These are phyloP conservation scores for Cydia pomonella DNA, from an alignment of 1,140 invertebrate species.

Conservation along the genomic window DNA sequence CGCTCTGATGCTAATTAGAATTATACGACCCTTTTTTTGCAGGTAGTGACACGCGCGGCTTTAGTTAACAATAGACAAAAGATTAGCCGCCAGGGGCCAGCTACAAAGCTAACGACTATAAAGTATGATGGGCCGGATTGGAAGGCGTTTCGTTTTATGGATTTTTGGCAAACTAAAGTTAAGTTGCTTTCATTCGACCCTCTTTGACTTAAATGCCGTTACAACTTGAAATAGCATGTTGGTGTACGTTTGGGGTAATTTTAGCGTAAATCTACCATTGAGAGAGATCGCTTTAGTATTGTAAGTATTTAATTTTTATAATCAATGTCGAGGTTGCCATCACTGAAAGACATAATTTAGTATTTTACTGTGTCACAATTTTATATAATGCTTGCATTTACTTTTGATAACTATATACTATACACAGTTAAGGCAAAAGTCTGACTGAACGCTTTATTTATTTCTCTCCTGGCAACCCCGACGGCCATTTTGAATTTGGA, in stretches of 20 bases:
- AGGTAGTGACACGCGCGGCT: too few species aligned
- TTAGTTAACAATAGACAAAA: too few species aligned
- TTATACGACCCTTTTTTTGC: too few species aligned
- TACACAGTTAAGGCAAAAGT: conserved; percentile 42
- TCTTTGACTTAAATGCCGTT: background rate
- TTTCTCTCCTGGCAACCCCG: conserved; percentile 54
- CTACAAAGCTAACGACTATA: too few species aligned
- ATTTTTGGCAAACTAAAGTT: background rate
- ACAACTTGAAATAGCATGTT: conserved; percentile 13
- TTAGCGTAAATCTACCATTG: conserved; percentile 56
- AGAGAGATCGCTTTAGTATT: conserved; percentile 71
- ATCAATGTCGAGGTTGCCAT: conserved; percentile 58
- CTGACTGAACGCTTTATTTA: conserved; percentile 43
- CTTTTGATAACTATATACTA: conserved; percentile 55
- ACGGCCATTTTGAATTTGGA: conserved; percentile 45
- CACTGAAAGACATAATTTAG: conserved; percentile 45
- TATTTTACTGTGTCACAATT: conserved; percentile 44
- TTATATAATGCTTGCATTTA: conserved; percentile 66
- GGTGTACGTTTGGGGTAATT: conserved; percentile 36
- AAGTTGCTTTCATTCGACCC: background rate
- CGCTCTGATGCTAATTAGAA: too few species aligned
- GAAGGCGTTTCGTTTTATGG: background rate
- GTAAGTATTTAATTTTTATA: conserved; percentile 57
- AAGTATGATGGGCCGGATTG: too few species aligned
- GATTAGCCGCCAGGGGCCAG: too few species aligned